Conservation (phyloP, 2,797 vertebrate species). For the Spondyliosoma cantharus region DNA sequence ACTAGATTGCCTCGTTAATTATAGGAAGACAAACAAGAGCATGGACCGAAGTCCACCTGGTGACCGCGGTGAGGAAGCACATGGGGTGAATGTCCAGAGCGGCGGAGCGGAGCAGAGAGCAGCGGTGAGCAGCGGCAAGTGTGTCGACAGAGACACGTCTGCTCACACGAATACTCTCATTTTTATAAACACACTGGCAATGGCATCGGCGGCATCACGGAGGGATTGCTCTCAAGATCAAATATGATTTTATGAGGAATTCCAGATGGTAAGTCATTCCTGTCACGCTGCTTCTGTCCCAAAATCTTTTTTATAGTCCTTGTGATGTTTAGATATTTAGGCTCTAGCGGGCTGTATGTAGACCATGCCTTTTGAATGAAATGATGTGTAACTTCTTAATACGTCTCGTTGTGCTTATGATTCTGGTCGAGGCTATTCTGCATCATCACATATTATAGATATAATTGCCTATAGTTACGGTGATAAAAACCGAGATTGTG, state of each 20-base stretch:
- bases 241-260: conserved; percentile 29
- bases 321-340: neutral
- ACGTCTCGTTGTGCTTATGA: too few relatives aligned
- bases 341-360: too few relatives aligned
- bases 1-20: conserved; percentile 4
- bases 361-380: neutral
- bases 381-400: too few relatives aligned
- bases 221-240: neutral
- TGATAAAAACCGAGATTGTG: too few relatives aligned
- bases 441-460: too few relatives aligned
- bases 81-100: conserved; percentile 41
- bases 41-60: conserved; percentile 71
- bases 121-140: neutral
- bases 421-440: too few relatives aligned
- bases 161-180: neutral
- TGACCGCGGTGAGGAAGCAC: conserved; percentile 16
- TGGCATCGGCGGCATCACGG: neutral
- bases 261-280: conserved; percentile 62
- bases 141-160: neutral
- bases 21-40: conserved; percentile 45
- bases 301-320: neutral
- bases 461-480: too few relatives aligned
- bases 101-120: conserved; percentile 5
- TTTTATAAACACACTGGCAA: neutral
- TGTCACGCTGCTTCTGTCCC: neutral